Evolutionary conservation across 2,888 invertebrate species (phyloP).

Genomic region (Lasius platythorax): DNA sequence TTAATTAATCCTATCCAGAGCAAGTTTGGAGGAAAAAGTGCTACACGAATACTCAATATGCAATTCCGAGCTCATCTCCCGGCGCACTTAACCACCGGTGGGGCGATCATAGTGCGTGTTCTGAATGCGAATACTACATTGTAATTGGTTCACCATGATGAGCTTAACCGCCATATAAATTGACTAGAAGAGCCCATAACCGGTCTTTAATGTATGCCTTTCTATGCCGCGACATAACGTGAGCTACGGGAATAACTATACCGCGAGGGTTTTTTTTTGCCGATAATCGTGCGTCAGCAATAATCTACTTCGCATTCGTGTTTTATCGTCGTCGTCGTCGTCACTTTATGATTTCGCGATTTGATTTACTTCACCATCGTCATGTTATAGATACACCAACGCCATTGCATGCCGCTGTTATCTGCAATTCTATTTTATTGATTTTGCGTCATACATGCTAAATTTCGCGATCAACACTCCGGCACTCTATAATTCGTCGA

Average conservation of each 20-base stretch:
- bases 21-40: slow-evolving; percentile 3
- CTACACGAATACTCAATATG: slow-evolving; percentile 12
- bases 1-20: slow-evolving; percentile 26
- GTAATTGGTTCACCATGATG: slow-evolving; percentile 50
- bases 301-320: slow-evolving; percentile 35
- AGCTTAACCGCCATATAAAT: slow-evolving; percentile 51
- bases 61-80: background rate
- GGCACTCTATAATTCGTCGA: background rate
- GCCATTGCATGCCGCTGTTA: background rate
- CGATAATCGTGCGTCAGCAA: slow-evolving; percentile 39
- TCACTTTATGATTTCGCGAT: slow-evolving; percentile 30
- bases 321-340: background rate
- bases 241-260: slow-evolving; percentile 32
- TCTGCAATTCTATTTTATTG: background rate
- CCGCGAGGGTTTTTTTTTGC: slow-evolving; percentile 39
- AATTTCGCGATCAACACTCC: background rate
- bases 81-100: slow-evolving; percentile 13
- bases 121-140: slow-evolving; percentile 52
- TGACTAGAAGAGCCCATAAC: slow-evolving; percentile 44
- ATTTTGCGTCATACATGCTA: background rate
- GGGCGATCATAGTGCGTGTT: slow-evolving; percentile 20
- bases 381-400: background rate
- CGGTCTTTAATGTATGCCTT: slow-evolving; percentile 53
- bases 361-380: background rate
- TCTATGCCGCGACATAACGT: slow-evolving; percentile 39